Evolutionary conservation across 2,797 vertebrate genomes (phyloP), one percentile per base, ranked within the genome.

Genomic region (Lagocephalus sceleratus): DNA sequence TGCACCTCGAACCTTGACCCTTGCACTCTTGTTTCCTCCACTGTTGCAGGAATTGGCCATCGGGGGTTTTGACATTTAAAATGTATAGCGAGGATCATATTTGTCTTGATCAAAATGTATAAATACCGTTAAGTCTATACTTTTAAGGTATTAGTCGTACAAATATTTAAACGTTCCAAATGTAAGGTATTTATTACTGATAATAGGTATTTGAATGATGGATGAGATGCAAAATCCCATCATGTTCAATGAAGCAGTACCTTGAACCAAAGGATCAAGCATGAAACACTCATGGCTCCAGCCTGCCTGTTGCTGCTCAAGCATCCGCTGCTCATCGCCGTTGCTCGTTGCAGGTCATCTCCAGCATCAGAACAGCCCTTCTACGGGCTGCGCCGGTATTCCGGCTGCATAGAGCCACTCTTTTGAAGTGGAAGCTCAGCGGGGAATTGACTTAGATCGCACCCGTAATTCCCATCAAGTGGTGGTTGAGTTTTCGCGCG

Each of bases 1-100:
- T 85, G 85, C 85, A 85, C 89, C 43, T 86, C 85, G 19, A 39
- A 83, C 80, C 81, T 87, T 86, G 82, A 89, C 85, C 87, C 84
- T 63, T 83, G 79, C 66, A 63, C 84, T 60, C 54, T 39, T 17
- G 58, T 19, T 39, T 38, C 75, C 75, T 85, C 57, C 51, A 76
- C 87, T 84, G 81, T 78, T 61, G 71, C 57, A 73, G 73, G 76
- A 84, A 86, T 89, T 85, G 55, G 67, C 83, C 77, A 71, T 54
- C 53, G 73, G 71, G 68, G 22, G 83, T 66, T 66, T 40, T 58
- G 47, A 63, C 29, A 23, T 71, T 78, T 63, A 48, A 71, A 75
- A 41, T 21, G 50, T 57, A 63, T 63, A 63, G 61, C 57, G 68
- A 57, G 60, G 61, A 50, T 46, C 23, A 3, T 38, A 1, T 40